Conservation (phyloP, 2,113 vertebrate genomes). For the Paraplagusia blochii region DNA sequence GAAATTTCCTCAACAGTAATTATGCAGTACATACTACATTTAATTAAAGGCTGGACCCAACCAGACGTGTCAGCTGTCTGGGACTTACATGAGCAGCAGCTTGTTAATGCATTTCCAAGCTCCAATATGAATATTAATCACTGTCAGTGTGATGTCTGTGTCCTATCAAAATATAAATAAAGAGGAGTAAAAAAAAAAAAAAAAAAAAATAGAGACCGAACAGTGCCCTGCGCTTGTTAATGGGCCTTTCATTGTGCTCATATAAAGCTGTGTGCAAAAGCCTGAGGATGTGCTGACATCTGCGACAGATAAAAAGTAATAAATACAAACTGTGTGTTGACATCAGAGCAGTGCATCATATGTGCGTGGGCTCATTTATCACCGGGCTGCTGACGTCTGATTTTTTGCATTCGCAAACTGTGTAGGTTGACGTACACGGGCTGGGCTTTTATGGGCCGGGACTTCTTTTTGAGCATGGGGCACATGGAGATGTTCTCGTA, state of each 20-base stretch:
- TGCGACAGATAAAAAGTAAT: not conserved
- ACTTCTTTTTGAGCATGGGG: conserved; percentile 49
- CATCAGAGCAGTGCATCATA: not conserved
- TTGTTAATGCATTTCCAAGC: conserved; percentile 19
- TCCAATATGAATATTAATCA: conserved; percentile 13
- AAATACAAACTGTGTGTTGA: not conserved
- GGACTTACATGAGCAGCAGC: conserved; percentile 27
- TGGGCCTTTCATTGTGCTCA: conserved; percentile 1
- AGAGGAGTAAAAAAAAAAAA: too few species aligned
- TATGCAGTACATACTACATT: conserved; percentile 44
- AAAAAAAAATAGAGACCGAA: too few species aligned
- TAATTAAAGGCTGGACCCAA: conserved; percentile 48
- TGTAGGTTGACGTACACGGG: conserved; percentile 72
- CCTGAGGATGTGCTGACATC: not conserved
- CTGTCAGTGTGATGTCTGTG: conserved; percentile 3
- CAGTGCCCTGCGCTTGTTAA: not conserved
- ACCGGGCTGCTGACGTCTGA: conserved; percentile 3
- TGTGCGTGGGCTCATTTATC: not conserved
- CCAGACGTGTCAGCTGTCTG: conserved; percentile 30
- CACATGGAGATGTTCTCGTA: conserved; percentile 60
- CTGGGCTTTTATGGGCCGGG: conserved; percentile 37
- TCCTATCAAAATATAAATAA: conserved; percentile 3
- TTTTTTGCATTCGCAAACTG: conserved; percentile 27
- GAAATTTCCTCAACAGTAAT: conserved; percentile 52
- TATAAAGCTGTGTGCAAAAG: conserved; percentile 2